Evolutionary conservation across 2,797 vertebrate species (phyloP).

Genomic region (Danio aesculapii): DNA sequence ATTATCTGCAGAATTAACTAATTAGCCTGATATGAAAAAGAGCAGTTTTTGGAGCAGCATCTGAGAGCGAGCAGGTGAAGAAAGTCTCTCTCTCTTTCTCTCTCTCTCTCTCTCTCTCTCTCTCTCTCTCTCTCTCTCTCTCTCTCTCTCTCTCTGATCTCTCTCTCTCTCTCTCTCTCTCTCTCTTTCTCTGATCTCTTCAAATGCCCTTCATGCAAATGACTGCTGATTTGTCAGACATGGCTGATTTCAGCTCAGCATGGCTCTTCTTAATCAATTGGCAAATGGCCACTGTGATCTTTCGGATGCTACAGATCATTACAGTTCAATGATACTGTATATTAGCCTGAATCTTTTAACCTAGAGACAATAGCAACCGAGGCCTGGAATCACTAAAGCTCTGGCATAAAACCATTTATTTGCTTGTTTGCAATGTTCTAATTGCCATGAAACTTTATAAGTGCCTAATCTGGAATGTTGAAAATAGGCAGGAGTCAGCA

Average conservation of each 20-base stretch:
- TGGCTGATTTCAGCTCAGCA: slow-evolving; percentile 47
- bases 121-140: background rate
- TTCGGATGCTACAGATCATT: slow-evolving; percentile 45
- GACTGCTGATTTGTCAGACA: slow-evolving; percentile 54
- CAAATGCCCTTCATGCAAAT: slow-evolving; percentile 48
- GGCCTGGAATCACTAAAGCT: background rate
- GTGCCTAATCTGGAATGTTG: background rate
- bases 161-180: too few relatives aligned
- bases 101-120: background rate
- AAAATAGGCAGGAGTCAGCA: background rate
- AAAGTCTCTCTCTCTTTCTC: background rate
- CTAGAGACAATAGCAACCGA: slow-evolving; percentile 1
- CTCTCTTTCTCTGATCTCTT: too few relatives aligned
- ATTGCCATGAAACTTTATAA: background rate
- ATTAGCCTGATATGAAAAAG: slow-evolving; percentile 34
- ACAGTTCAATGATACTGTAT: slow-evolving; percentile 40
- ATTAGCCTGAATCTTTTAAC: slow-evolving; percentile 13
- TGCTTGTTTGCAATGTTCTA: background rate
- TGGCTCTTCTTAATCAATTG: slow-evolving; percentile 40
- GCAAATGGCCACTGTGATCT: slow-evolving; percentile 39
- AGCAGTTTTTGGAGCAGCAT: slow-evolving; percentile 25
- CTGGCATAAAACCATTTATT: background rate
- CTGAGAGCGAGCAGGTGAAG: slow-evolving; percentile 23
- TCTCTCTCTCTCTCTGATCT: background rate
- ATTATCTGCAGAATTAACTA: slow-evolving; percentile 46